phyloP scores from a whole-genome alignment of 2,888 invertebrate species.

The Lypha dubia region DNA sequence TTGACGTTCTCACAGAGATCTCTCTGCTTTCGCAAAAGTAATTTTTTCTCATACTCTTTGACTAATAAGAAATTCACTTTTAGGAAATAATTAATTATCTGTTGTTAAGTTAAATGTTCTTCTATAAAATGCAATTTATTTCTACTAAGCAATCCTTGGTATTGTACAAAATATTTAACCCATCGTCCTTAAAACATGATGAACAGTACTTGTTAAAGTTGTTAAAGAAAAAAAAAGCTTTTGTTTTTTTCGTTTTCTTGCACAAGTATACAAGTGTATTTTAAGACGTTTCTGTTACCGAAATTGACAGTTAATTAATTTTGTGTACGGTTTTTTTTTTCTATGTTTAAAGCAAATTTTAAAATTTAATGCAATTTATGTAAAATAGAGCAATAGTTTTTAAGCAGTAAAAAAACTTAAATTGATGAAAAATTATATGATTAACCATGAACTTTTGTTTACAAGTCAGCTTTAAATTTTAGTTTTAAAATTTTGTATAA shows the following conservation, averaged over 20 bases:
- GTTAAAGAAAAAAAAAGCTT: neutral
- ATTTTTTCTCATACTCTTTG: neutral
- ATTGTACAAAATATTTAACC: neutral
- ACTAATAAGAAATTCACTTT: conserved; percentile 16
- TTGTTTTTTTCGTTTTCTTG: neutral
- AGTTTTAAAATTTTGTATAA: too few relatives aligned
- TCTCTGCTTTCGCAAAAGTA: neutral
- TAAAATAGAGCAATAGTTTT: neutral
- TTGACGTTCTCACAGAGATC: conserved; percentile 44
- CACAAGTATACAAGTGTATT: neutral
- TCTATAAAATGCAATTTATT: conserved; percentile 67
- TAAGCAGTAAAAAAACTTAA: too few relatives aligned
- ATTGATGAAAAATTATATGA: too few relatives aligned
- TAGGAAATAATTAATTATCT: conserved; percentile 68
- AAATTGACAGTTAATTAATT: conserved; percentile 58
- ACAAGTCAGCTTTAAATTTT: too few relatives aligned
- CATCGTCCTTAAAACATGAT: conserved; percentile 13
- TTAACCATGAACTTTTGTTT: too few relatives aligned
- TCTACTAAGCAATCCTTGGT: neutral
- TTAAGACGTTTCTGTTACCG: neutral
- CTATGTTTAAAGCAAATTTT: neutral
- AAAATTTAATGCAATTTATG: neutral
- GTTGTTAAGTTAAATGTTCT: conserved; percentile 57
- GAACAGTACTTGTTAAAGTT: conserved; percentile 16
- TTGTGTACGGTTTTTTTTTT: neutral